Percentiles rank a stretch among this genome's conserved stretches.
phyloP scores from a whole-genome alignment of 2,113 vertebrate genomes.

The Calyptomena viridis region DNA sequence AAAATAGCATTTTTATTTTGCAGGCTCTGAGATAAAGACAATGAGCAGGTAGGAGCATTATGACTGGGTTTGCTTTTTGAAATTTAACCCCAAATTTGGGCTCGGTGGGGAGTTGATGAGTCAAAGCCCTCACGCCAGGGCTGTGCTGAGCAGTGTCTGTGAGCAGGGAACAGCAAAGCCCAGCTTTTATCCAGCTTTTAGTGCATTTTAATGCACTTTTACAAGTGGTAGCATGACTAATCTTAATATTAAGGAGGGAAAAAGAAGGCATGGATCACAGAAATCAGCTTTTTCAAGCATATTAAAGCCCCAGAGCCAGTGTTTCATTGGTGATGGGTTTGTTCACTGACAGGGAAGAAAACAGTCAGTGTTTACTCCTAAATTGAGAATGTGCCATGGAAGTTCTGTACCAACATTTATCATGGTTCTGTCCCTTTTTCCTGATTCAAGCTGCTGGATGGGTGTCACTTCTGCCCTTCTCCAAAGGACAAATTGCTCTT shows the following conservation, averaged over 20 bases:
- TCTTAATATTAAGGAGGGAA: background rate
- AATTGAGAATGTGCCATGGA: background rate
- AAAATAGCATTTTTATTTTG: background rate
- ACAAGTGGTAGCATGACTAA: background rate
- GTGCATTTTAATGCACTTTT: background rate
- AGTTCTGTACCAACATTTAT: background rate
- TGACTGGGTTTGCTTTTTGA: background rate
- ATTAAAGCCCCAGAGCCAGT: background rate
- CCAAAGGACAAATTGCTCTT: background rate
- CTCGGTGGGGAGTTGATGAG: background rate
- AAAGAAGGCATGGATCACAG: background rate
- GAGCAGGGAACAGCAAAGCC: background rate
- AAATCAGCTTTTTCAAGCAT: background rate
- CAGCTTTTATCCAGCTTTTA: background rate
- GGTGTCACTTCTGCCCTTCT: background rate
- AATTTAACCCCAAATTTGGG: background rate
- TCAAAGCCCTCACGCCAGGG: background rate
- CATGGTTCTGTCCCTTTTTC: background rate
- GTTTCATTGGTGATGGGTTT: fast-evolving
- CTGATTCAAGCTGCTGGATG: background rate
- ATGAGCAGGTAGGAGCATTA: background rate
- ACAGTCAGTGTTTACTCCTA: background rate
- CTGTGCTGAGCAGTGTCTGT: background rate
- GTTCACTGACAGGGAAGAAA: background rate
- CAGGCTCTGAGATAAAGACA: background rate